Evolutionary conservation across 2,888 invertebrate species (phyloP), one percentile per base, ranked within the genome.

Genomic region (Metacarcinus magister): DNA sequence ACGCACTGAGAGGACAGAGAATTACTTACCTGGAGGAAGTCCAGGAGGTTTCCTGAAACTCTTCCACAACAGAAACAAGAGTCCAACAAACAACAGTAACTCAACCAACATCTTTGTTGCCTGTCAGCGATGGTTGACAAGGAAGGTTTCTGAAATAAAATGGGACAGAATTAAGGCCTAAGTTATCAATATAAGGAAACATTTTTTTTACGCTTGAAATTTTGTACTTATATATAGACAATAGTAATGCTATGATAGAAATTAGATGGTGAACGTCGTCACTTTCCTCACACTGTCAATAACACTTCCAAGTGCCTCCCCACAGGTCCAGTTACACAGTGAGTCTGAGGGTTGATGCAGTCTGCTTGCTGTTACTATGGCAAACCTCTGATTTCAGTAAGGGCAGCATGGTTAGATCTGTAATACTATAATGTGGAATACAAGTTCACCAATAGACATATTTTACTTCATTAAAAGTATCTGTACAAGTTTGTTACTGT

Each of bases 31-130:
- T 82, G 82, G 82, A 82, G 82, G 82, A n/a, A 82, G 82, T n/a
- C 28, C 82, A 28, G 82, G 28, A 7, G 82, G 82, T 32, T 82
- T 82, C 82, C 28, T 82, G 82, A 82, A 82, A 28, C 28, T 82
- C 82, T 82, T n/a, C 82, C 82, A 82, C 82, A 82, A 32, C 82
- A 82, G 82, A 13, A 82, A 82, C 28, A 82, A 10, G 28, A 82
- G 28, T 4, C 4, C 82, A n/a, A 3, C 82, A 13, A 82, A 32
- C 82, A 82, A 13, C n/a, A 82, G 82, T 10, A 67, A 0, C 7
- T 44, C 39, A 67, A 75, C 28, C 67, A 39, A 28, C 43, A 93
- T 28, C 43, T n/a, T 5, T n/a, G 54, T 16, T 32, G 23, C 39
- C 60, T 19, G 32, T 8, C 46, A 90, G 13, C 23, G 23, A 23